These are phyloP conservation scores for Asbolus verrucosus DNA, from an alignment of 1,140 invertebrate genomes.

Conservation along the genomic window DNA sequence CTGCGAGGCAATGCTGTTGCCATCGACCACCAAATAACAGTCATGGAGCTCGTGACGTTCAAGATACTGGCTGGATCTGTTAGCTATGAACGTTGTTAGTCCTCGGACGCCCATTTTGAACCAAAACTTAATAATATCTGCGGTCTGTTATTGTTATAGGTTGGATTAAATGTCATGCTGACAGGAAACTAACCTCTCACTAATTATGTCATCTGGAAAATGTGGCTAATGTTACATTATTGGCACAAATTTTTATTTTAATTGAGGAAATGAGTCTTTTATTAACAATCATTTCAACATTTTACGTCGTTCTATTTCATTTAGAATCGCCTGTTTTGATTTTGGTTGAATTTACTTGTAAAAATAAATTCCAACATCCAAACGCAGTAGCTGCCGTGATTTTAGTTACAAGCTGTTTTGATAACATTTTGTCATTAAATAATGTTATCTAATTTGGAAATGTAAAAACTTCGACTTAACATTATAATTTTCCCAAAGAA, in stretches of 20 bases:
- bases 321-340: too few species aligned
- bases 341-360: too few species aligned
- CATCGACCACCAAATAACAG: conserved; percentile 83
- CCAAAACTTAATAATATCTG: too few species aligned
- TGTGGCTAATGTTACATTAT: not conserved
- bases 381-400: not conserved
- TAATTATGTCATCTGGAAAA: not conserved
- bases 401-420: conserved; percentile 2
- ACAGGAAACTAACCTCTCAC: conserved; percentile 2
- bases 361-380: too few species aligned
- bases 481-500: conserved; percentile 7
- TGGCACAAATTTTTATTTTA: too few species aligned
- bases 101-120: conserved; percentile 82
- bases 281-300: too few species aligned
- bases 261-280: too few species aligned
- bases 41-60: conserved; percentile 75
- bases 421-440: conserved; percentile 13
- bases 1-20: conserved; percentile 80
- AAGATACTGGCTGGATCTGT: conserved; percentile 75
- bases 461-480: not conserved
- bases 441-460: conserved; percentile 30
- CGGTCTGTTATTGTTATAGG: not conserved
- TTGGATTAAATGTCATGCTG: not conserved
- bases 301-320: too few species aligned
- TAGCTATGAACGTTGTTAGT: conserved; percentile 82